Evolutionary conservation across 2,888 invertebrate species (phyloP).

Genomic region (Macaria notata): DNA sequence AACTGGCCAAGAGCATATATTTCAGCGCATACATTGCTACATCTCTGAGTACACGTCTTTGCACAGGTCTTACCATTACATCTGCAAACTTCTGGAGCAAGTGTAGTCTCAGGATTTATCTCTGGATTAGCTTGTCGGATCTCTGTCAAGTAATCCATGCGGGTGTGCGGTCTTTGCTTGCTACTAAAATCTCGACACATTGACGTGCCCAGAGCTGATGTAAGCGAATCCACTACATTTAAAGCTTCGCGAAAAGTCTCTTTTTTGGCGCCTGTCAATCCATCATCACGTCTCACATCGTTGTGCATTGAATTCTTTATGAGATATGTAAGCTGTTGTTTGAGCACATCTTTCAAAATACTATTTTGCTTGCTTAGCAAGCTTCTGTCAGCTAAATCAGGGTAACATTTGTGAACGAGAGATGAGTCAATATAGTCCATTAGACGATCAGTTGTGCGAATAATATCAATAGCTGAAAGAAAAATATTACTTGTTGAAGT

Average conservation of each 20-base stretch:
- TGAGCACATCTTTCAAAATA: slow-evolving; percentile 44
- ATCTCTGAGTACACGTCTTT: slow-evolving; percentile 44
- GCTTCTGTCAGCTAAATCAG: slow-evolving; percentile 28
- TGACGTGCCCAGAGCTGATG: slow-evolving; percentile 44
- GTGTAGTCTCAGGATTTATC: not conserved
- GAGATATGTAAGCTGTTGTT: slow-evolving; percentile 48
- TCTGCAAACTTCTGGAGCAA: slow-evolving; percentile 45
- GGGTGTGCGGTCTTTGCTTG: no score
- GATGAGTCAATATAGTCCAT: slow-evolving; percentile 44
- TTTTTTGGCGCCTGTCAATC: slow-evolving; percentile 23
- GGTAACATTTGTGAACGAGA: slow-evolving; percentile 46
- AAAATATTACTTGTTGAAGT: not conserved
- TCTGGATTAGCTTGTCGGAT: no score
- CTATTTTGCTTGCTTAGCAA: slow-evolving; percentile 44
- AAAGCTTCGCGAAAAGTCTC: slow-evolving; percentile 45
- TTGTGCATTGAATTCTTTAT: slow-evolving; percentile 34
- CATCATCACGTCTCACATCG: slow-evolving; percentile 8
- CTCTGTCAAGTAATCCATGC: no score
- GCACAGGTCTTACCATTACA: slow-evolving; percentile 49
- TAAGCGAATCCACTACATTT: slow-evolving; percentile 48
- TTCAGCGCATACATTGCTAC: slow-evolving; percentile 56
- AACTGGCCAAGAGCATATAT: slow-evolving; percentile 50
- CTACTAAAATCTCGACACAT: slow-evolving; percentile 39
- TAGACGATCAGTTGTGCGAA: slow-evolving; percentile 42
- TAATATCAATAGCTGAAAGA: slow-evolving; percentile 49